Base-by-base conservation (phyloP, 2,797 vertebrate genomes). In the Apogon talboti region DNA sequence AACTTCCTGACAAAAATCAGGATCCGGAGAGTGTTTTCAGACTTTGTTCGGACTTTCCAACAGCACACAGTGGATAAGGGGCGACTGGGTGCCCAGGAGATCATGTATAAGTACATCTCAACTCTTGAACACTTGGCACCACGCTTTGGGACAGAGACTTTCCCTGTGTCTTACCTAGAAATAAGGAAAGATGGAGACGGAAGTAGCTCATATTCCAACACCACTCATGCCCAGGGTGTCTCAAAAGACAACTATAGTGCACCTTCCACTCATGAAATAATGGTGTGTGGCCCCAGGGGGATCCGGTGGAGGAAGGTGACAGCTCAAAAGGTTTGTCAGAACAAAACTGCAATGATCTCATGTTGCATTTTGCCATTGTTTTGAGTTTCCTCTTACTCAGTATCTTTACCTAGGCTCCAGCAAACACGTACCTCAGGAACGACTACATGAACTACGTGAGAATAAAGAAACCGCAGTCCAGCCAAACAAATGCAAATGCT, bases 31-130 rank as follows among this genome's bases (percentile, higher is more conserved):
- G 93, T 96, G 54, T 99, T 99, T 76, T 66, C 71, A 0, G 90
- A 92, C 0, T 99, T 97, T 56, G 89, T 98, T 51, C 88, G 49
- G 10, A 91, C 73, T 11, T 98, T 98, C 90, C 96, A 96, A 88
- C 89, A 89, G 33, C 94, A 95, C 78, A 95, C 93, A 0, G 89
- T 95, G 56, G 75, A 89, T 0, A 40, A 78, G 0, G 92, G 92
- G 0, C 80, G 66, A 13, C 91, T 97, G 18, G 91, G 92, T 2
- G 16, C 60, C 3, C 93, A 94, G 11, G 93, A 95, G 41, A 53
- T 98, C 64, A 96, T 98, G 93, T 95, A 94, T 54, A 99, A 97
- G 53, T 98, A 99, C 86, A 76, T 99, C 75, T 94, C 94, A n/a
- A 98, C 96, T 0, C 86, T 99, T 0, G 96, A 99, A 76, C 93